Conservation (phyloP, 1,140 invertebrate genomes). For the Atta texana region DNA sequence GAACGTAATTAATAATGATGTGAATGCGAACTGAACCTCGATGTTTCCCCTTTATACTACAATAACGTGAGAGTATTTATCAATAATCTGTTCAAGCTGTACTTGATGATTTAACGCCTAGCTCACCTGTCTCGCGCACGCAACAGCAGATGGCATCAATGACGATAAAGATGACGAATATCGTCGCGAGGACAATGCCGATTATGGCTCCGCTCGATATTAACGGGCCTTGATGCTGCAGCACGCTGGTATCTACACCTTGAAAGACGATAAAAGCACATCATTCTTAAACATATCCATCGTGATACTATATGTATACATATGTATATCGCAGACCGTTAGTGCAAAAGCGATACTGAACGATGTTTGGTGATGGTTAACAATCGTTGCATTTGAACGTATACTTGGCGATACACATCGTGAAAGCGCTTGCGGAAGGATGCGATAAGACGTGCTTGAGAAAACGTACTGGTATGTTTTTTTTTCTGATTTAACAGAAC, state of each 20-base stretch:
- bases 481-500: neutral
- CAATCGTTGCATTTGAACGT: neutral
- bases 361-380: conserved; percentile 83
- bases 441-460: conserved; percentile 22
- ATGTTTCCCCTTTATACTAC: neutral
- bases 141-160: conserved; percentile 93
- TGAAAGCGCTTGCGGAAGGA: conserved; percentile 1
- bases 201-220: conserved; percentile 92
- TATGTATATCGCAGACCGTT: conserved; percentile 76
- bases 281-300: conserved; percentile 44
- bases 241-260: conserved; percentile 88
- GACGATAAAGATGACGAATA: conserved; percentile 91
- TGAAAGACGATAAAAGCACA: conserved; percentile 78
- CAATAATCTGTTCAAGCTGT: neutral
- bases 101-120: conserved; percentile 40
- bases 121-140: conserved; percentile 86
- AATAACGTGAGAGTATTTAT: neutral
- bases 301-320: neutral
- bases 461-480: conserved; percentile 83
- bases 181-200: conserved; percentile 91
- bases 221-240: conserved; percentile 87
- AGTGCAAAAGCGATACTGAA: conserved; percentile 85
- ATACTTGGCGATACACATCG: neutral
- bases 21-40: neutral
- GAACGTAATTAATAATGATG: neutral